Evolutionary conservation across 2,797 vertebrate genomes (phyloP).

Genomic region (Masticophis lateralis): DNA sequence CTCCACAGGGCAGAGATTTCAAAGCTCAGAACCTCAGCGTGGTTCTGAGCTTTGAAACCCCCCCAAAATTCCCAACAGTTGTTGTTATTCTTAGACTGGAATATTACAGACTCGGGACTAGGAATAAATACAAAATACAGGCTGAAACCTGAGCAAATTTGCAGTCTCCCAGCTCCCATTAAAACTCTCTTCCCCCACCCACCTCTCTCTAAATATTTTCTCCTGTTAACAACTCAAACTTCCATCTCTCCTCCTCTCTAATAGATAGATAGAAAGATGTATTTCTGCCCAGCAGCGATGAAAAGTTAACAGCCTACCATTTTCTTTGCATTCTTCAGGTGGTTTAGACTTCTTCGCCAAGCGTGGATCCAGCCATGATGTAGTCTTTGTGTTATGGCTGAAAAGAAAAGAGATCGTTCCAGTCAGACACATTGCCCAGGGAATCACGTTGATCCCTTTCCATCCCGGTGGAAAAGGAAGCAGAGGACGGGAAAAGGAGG

Average conservation of each 20-base stretch:
- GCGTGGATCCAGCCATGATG: slow-evolving; percentile 98
- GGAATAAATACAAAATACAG: slow-evolving; percentile 64
- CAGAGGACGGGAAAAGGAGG: slow-evolving; percentile 7
- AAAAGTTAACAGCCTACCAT: slow-evolving; percentile 87
- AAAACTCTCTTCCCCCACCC: slow-evolving; percentile 52
- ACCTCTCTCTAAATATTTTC: slow-evolving; percentile 52
- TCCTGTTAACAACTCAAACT: slow-evolving; percentile 59
- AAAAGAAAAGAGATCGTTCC: slow-evolving; percentile 83
- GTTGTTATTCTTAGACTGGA: slow-evolving; percentile 65
- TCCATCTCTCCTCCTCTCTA: background rate
- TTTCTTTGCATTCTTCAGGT: slow-evolving; percentile 98
- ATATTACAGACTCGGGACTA: slow-evolving; percentile 62
- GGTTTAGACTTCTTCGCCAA: slow-evolving; percentile 98
- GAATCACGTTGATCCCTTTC: slow-evolving; percentile 78
- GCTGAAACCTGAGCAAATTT: slow-evolving; percentile 64
- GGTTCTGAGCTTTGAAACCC: slow-evolving; percentile 55
- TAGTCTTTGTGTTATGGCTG: slow-evolving; percentile 99
- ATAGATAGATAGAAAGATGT: background rate
- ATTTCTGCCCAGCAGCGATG: slow-evolving; percentile 43
- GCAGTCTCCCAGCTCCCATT: slow-evolving; percentile 67
- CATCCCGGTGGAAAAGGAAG: slow-evolving; percentile 30
- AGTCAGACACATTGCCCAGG: slow-evolving; percentile 79
- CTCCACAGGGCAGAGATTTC: slow-evolving; percentile 62
- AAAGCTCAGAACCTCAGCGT: slow-evolving; percentile 51
- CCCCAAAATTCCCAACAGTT: slow-evolving; percentile 37